Evolutionary conservation across 2,888 invertebrate genomes (phyloP).

Genomic region (Ichneumon xanthorius): DNA sequence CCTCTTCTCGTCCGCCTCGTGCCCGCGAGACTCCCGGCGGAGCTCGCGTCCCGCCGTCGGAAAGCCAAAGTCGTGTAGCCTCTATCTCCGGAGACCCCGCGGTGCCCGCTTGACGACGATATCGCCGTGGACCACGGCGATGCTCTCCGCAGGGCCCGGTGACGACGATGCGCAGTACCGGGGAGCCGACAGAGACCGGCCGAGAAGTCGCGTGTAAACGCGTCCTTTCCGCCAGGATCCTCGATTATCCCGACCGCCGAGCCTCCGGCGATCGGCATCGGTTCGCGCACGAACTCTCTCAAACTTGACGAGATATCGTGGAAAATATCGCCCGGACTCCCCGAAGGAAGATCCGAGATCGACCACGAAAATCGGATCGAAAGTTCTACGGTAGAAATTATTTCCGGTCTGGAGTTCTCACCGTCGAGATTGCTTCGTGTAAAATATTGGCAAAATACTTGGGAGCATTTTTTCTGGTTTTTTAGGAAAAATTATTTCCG

Average conservation of each 20-base stretch:
- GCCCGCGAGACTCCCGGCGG: conserved; percentile 64
- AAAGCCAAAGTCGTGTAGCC: conserved; percentile 81
- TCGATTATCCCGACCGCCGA: conserved; percentile 36
- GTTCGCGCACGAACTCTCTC: conserved; percentile 48
- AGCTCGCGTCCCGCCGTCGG: conserved; percentile 74
- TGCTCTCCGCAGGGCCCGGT: conserved; percentile 18
- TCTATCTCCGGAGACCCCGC: conserved; percentile 64
- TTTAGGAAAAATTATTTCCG: no score
- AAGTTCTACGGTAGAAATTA: no score
- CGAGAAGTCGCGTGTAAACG: conserved; percentile 62
- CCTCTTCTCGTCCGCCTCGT: conserved; percentile 71
- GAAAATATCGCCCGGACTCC: conserved; percentile 26
- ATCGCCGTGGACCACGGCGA: conserved; percentile 47
- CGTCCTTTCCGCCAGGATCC: conserved; percentile 45
- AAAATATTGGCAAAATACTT: conserved; percentile 28
- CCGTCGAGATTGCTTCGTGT: conserved; percentile 32
- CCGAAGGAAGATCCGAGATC: not conserved
- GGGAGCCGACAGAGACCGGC: conserved; percentile 70
- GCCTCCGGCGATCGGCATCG: conserved; percentile 49
- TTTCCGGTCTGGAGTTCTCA: not conserved
- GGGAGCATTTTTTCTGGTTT: not conserved
- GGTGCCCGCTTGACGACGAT: conserved; percentile 68
- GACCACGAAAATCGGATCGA: no score
- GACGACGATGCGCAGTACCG: conserved; percentile 58
- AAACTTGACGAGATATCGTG: conserved; percentile 49